These are phyloP conservation scores for Puntigrus tetrazona DNA, from an alignment of 2,113 vertebrate genomes.

Conservation along the genomic window DNA sequence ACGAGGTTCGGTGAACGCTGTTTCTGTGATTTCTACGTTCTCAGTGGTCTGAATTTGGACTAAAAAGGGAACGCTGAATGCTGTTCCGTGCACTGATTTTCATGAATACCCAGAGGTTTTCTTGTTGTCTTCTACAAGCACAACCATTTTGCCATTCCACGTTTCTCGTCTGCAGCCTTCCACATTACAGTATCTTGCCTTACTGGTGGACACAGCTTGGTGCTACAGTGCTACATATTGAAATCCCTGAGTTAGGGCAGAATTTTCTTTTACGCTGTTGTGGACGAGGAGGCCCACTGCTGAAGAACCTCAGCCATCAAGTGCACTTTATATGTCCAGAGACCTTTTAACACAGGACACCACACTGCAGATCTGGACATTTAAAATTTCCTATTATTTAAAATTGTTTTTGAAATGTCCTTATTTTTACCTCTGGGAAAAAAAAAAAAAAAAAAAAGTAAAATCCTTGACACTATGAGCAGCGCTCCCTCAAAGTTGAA, in stretches of 20 bases:
- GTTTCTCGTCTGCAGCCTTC: conserved; percentile 25
- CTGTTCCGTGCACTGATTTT: conserved; percentile 19
- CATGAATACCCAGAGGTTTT: conserved; percentile 24
- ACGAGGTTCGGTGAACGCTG: not conserved
- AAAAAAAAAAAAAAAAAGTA: not conserved
- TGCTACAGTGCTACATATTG: conserved; percentile 47
- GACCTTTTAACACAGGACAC: conserved; percentile 27
- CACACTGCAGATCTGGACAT: conserved; percentile 27
- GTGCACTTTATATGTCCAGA: conserved; percentile 56
- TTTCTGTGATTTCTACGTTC: not conserved
- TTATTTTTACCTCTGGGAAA: conserved; percentile 25
- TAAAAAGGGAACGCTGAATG: not conserved
- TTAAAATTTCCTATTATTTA: not conserved
- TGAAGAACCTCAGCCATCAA: conserved; percentile 57
- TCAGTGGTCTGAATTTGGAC: conserved; percentile 4
- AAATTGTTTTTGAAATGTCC: not conserved
- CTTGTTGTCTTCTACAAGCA: not conserved
- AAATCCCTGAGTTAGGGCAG: conserved; percentile 16
- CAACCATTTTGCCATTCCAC: not conserved
- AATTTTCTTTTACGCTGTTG: conserved; percentile 29
- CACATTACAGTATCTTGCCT: conserved; percentile 49
- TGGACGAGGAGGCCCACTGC: conserved; percentile 39
- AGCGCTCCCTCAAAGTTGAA: not conserved
- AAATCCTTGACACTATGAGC: conserved; percentile 27
- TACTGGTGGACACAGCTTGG: conserved; percentile 43